Base-by-base conservation (phyloP, 2,113 vertebrate genomes). In the Apistogramma diplotaenia region DNA sequence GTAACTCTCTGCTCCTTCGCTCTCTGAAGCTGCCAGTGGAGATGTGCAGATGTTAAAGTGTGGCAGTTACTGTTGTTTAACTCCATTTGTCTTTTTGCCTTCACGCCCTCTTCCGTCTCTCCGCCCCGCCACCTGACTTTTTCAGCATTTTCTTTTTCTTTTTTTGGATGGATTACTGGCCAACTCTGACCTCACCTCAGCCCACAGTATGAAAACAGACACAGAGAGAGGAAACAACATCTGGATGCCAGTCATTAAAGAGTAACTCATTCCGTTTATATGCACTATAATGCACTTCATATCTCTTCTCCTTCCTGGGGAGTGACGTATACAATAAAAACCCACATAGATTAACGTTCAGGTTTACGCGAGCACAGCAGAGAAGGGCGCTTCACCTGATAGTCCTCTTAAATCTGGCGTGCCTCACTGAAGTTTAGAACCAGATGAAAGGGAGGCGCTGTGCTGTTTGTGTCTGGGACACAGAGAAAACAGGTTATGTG, bases 161-260 rank as follows among this genome's bases (percentile, higher is more conserved):
- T 88, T 58, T 51, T 70, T 51, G 74, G 65, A 53, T 59, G 62
- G 35, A 51, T 57, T 40, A 35, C 27, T 3, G 74, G 84, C 91
- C 92, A 91, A 93, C 80, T 79, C 86, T 94, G 92, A 94, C 79
- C 91, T 94, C 92, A 93, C 74, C 78, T 76, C 79, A 86, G 82
- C 74, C 37, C 74, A 76, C 82, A 85, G 79, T 80, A 91, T 75
- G 82, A 81, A 83, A 86, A 90, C 82, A 89, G 77, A 86, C 35
- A 29, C 25, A 72, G 33, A 29, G 62, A 81, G 51, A 57, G 82
- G 78, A 67, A 87, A 84, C 82, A 91, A 93, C 92, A 94, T 94
- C 92, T 94, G 93, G 89, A 91, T 79, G 81, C 80, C 91, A 93
- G 85, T 83, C 74, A 92, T 81, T 78, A 33, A 81, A 86, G 56